Evolutionary conservation across 2,113 vertebrate genomes (phyloP), one percentile per base, ranked within the genome.

Genomic region (Beaufortia kweichowensis): DNA sequence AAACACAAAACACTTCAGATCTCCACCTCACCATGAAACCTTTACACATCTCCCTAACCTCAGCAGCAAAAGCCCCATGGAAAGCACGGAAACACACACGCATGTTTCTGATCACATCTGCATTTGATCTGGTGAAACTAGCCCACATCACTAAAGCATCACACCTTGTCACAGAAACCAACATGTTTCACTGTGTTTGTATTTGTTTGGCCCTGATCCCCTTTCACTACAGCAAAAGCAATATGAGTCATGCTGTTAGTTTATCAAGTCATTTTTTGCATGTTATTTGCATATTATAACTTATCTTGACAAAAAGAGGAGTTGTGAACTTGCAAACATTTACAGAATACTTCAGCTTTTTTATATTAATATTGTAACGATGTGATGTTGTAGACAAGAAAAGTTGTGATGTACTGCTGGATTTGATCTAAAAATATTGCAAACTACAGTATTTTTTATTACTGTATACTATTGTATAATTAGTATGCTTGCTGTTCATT

Each of bases 1-100:
- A n/a, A n/a, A n/a, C n/a, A n/a, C n/a, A n/a, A 39, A 59, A 71
- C 26, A 55, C 31, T 59, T 26, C 33, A 26, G 65, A 68, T 53
- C 65, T 21, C 21, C 43, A 3, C 2, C 68, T 41, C 15, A 71
- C 8, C 35, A 43, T 24, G 14, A n/a, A n/a, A n/a, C 53, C 68
- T 31, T 29, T 1, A 1, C n/a, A 59, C 55, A 46, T 24, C 14
- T 70, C 29, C 66, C 21, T 39, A 53, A 53, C 21, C 66, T 69
- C 29, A 23, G 12, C 53, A 23, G 29, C 48, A 35, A 23, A 53
- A 69, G 12, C 6, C 28, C 48, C 67, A 14, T 1, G 10, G 48
- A n/a, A 8, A 9, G 67, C 21, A 69, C 12, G 23, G 48, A 69
- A 55, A 69, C 48, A 21, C 29, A 17, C 53, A 41, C n/a, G 33